phyloP scores from a whole-genome alignment of 2,797 vertebrate genomes.

The Sebastes aleutianus region DNA sequence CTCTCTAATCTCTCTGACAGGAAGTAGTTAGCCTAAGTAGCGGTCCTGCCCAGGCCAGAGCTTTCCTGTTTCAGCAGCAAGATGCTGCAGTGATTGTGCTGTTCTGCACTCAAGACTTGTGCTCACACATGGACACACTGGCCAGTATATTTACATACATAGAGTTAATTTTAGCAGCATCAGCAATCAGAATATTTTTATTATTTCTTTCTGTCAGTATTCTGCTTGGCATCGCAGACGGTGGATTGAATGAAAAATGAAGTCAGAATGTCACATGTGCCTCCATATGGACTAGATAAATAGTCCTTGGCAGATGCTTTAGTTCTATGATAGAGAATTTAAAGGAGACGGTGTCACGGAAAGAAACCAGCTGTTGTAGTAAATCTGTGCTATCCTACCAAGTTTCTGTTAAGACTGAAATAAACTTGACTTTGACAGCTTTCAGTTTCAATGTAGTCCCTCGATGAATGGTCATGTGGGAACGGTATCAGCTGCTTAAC shows the following conservation, averaged over 20 bases:
- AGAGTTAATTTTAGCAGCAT: not conserved
- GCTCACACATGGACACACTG: not conserved
- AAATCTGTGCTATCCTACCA: not conserved
- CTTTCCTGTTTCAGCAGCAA: constrained; percentile 85
- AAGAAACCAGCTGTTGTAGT: not conserved
- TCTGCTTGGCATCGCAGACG: not conserved
- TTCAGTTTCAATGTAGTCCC: not conserved
- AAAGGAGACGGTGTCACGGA: not conserved
- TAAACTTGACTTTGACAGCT: not conserved
- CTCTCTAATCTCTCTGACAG: constrained; percentile 83
- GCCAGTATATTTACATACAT: not conserved
- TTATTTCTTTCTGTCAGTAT: not conserved
- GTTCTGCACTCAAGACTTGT: constrained; percentile 5
- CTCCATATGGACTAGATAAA: not conserved
- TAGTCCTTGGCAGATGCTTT: not conserved
- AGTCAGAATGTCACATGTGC: not conserved
- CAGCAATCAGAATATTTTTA: accelerated
- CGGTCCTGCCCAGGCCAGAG: constrained; percentile 85
- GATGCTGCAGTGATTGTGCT: constrained; percentile 78
- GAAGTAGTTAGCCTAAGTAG: constrained; percentile 90
- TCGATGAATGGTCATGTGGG: not conserved
- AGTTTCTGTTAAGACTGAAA: not conserved
- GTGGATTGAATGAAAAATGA: not conserved
- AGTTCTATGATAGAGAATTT: not conserved
- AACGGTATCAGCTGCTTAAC: constrained; percentile 4